Evolutionary conservation across 2,113 vertebrate species (phyloP), one percentile per base, ranked within the genome.

Genomic region (Glaucidium brasilianum): DNA sequence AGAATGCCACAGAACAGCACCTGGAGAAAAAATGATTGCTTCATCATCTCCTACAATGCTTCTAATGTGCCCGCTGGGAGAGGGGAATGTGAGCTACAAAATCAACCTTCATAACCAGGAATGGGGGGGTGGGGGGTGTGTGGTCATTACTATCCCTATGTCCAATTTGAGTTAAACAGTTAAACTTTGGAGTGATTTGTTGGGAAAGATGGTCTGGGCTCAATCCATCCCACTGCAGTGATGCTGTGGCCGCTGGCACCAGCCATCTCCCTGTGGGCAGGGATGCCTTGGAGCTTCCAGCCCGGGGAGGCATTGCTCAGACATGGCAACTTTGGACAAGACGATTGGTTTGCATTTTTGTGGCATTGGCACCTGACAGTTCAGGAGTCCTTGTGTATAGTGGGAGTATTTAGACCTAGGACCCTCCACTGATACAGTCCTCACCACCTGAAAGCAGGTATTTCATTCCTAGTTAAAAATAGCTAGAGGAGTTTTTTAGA

Each of bases 111-210:
- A 11, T 9, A 32, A 34, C 11, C 47, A 26, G 47, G 63, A 72
- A 18, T 0, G 6, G 16, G 43, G 11, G n/a, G 3, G 6, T 10
- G 2, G 8, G 16, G 4, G 6, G 39, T 39, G 39, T n/a, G n/a
- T n/a, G n/a, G n/a, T 6, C 5, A 2, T 49, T 62, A 7, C 58
- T 63, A 20, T 19, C 37, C 16, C 35, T 27, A 3, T 17, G 19
- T 43, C 66, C n/a, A 22, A 2, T 11, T 26, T 26, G 41, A 56
- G 18, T 58, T 39, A 27, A 32, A 52, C 15, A 56, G 18, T 58
- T 39, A 27, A 32, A 52, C 15, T 4, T 6, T 6, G 35, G 35
- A n/a, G 15, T 13, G 47, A 29, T 47, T 43, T 58, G 25, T 63
- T 35, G 22, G 67, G 26, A 52, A 55, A 34, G 49, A 6, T 37